Percentiles rank a stretch among this genome's conserved stretches.
Conservation (phyloP, 2,113 vertebrate genomes). For the Paradoxurus hermaphroditus region DNA sequence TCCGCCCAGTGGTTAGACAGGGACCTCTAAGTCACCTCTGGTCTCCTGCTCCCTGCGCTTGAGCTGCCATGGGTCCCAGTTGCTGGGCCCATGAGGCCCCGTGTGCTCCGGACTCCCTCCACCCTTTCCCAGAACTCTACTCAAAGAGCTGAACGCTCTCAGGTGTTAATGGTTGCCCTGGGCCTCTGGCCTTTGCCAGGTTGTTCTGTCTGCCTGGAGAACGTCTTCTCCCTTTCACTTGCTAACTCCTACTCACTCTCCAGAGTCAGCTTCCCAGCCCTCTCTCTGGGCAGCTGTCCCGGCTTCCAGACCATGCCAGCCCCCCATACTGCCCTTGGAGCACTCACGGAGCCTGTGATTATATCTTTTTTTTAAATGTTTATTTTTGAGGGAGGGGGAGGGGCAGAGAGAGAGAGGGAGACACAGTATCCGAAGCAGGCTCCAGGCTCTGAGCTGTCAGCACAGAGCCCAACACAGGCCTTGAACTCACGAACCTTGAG, state of each 20-base stretch:
- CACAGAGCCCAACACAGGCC: no score
- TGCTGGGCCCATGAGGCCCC: fast-evolving
- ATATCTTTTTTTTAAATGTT: not conserved
- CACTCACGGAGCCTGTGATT: no score
- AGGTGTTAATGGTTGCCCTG: not conserved
- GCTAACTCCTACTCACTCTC: not conserved
- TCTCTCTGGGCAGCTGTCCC: not conserved
- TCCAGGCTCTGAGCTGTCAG: no score
- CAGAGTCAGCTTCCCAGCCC: not conserved
- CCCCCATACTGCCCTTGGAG: not conserved
- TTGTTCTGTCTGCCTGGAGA: constrained; percentile 15
- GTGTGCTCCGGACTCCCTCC: not conserved
- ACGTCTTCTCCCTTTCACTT: not conserved
- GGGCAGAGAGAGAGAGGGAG: no score
- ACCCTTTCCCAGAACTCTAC: not conserved
- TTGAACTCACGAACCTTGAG: no score
- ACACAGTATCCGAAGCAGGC: no score
- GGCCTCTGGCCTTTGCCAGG: not conserved
- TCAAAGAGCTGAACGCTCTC: not conserved
- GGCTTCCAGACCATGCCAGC: not conserved
- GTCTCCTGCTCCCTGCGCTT: not conserved
- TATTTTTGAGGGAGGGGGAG: no score
- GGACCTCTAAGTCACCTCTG: not conserved
- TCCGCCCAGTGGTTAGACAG: not conserved
- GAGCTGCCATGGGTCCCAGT: not conserved